phyloP scores from a whole-genome alignment of 2,113 vertebrate genomes.

The Hiodon tergisus region DNA sequence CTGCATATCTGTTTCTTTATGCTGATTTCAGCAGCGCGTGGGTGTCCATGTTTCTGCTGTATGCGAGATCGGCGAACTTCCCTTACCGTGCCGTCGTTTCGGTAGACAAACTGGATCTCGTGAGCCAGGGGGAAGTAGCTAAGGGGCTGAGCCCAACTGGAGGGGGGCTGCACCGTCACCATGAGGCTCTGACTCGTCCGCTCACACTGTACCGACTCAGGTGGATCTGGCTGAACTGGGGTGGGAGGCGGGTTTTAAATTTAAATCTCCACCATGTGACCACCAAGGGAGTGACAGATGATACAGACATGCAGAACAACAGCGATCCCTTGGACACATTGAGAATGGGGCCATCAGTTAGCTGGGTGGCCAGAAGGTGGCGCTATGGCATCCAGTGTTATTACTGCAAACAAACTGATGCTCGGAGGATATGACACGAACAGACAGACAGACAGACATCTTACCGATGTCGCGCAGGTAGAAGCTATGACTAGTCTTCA shows the following conservation, averaged over 20 bases:
- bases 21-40: constrained; percentile 14
- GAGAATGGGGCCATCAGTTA: neutral
- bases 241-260: neutral
- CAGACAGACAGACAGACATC: constrained; percentile 20
- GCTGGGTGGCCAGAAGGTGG: neutral
- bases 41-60: constrained; percentile 32
- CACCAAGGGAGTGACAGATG: neutral
- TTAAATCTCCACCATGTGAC: constrained; percentile 5
- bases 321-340: neutral
- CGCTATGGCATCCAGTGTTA: neutral
- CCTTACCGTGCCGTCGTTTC: constrained; percentile 51
- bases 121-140: constrained; percentile 65
- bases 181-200: constrained; percentile 23
- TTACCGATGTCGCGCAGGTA: constrained; percentile 63
- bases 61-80: no score
- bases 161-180: constrained; percentile 47
- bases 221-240: constrained; percentile 52
- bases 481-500: constrained; percentile 42
- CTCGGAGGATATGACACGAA: neutral
- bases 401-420: neutral
- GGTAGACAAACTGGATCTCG: constrained; percentile 51
- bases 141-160: constrained; percentile 56
- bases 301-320: no score
- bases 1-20: neutral
- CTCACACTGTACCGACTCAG: constrained; percentile 35